These are phyloP conservation scores for Microtus oregoni DNA, from an alignment of 2,113 vertebrate species.

Conservation along the genomic window DNA sequence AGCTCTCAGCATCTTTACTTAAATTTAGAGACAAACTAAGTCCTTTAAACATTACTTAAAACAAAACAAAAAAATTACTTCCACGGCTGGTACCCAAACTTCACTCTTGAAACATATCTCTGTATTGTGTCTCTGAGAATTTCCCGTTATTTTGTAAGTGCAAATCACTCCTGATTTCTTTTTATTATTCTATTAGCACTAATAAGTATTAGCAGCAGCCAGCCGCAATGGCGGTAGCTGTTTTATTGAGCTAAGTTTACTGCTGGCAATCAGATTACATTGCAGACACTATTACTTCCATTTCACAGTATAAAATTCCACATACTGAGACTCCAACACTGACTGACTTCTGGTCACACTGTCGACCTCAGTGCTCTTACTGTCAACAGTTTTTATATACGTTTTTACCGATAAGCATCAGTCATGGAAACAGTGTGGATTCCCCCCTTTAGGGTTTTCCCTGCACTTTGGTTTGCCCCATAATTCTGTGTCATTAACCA, in stretches of 20 bases:
- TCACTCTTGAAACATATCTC: neutral
- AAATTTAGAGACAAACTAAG: neutral
- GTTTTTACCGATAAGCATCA: neutral
- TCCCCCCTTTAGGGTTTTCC: neutral
- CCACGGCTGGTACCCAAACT: neutral
- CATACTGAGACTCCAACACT: neutral
- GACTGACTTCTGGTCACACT: neutral
- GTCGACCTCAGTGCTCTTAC: neutral
- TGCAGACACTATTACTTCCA: neutral
- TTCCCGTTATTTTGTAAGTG: neutral
- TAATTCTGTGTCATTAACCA: neutral
- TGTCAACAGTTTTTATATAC: neutral
- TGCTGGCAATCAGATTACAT: neutral
- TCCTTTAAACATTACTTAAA: neutral
- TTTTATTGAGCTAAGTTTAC: neutral
- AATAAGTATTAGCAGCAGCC: neutral
- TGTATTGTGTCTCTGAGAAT: neutral
- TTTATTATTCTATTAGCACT: neutral
- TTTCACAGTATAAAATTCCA: neutral
- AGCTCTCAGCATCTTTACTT: neutral
- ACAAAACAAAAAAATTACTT: neutral
- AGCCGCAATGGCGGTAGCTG: neutral
- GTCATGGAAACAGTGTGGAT: neutral
- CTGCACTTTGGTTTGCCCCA: neutral
- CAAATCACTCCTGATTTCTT: neutral